Percentiles rank a stretch among this genome's conserved stretches.
phyloP scores from a whole-genome alignment of 2,888 invertebrate genomes.

The Ligdia adustata region DNA sequence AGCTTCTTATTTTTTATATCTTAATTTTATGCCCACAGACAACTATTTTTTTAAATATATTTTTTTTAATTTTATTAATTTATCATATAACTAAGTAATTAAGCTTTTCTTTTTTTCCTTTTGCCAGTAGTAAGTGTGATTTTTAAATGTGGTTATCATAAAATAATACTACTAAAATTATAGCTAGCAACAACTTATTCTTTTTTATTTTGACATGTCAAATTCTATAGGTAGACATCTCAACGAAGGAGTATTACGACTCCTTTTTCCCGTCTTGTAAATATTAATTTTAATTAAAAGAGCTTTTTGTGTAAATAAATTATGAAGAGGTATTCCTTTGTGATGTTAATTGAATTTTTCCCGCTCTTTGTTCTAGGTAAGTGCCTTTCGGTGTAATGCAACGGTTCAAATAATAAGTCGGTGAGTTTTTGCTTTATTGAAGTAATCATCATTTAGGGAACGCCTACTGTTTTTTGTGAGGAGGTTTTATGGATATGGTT shows the following conservation, averaged over 20 bases:
- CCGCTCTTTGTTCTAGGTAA: constrained; percentile 68
- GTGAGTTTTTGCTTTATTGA: constrained; percentile 31
- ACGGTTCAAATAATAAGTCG: constrained; percentile 41
- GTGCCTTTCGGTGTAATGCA: constrained; percentile 69
- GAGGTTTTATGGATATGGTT: constrained; percentile 4
- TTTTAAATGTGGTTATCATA: too few species aligned
- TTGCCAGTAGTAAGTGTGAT: too few species aligned
- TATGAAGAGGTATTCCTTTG: constrained; percentile 65
- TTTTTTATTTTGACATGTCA: too few species aligned
- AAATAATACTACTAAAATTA: too few species aligned
- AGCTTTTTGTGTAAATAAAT: constrained; percentile 77
- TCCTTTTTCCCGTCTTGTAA: constrained; percentile 57
- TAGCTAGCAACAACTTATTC: too few species aligned
- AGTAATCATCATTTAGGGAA: constrained; percentile 8
- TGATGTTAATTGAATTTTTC: constrained; percentile 78
- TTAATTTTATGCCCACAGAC: too few species aligned
- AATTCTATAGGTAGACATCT: too few species aligned
- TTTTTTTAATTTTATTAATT: too few species aligned
- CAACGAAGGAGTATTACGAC: too few species aligned
- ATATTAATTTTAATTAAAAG: constrained; percentile 82
- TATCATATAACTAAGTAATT: too few species aligned
- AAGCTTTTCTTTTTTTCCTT: too few species aligned
- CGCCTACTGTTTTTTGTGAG: constrained; percentile 14
- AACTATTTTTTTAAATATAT: too few species aligned
- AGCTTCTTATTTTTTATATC: neutral